Evolutionary conservation across 2,888 invertebrate species (phyloP), one percentile per base, ranked within the genome.

Genomic region (Furcula furcula): DNA sequence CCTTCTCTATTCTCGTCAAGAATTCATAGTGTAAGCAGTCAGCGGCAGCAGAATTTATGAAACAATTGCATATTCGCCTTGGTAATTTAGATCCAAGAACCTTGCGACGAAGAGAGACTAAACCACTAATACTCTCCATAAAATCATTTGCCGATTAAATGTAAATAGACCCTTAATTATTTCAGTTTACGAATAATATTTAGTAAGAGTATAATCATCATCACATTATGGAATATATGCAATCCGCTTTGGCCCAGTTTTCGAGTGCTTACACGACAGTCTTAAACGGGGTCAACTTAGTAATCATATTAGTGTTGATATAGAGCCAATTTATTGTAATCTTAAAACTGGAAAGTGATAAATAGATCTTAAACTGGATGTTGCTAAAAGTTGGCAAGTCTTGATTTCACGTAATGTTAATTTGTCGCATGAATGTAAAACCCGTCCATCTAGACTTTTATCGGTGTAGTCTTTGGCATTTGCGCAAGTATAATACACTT

Each of bases 221-320:
- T 52, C 45, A 52, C 36, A 50, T 55, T 43, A 40, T 40, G 40
- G 21, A 41, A 40, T 51, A 45, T 55, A 48, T 63, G 64, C 67
- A 74, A 68, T 68, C 47, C 49, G 55, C 60, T 67, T 57, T 74
- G 85, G 55, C 77, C 86, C 76, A 80, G 74, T 75, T 83, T 62
- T 61, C 54, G 55, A 61, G 49, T 76, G 83, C 79, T 77, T 75
- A 80, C 76, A 73, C 66, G 73, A 79, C 85, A 79, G 52, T 63
- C 57, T 58, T 46, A 43, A 83, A 71, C 66, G 71, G 52, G 84
- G 86, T 70, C 81, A 75, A 70, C 77, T 82, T 76, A 83, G 73
- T 75, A 78, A 79, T 80, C 76, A 79, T 53, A 70, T 68, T 55
- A 61, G 52, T 61, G 36, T 40, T 72, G 63, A 70, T 78, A 68